phyloP scores from a whole-genome alignment of 92 coral and sea anemone genomes.

The Epizoanthus ramosus region DNA sequence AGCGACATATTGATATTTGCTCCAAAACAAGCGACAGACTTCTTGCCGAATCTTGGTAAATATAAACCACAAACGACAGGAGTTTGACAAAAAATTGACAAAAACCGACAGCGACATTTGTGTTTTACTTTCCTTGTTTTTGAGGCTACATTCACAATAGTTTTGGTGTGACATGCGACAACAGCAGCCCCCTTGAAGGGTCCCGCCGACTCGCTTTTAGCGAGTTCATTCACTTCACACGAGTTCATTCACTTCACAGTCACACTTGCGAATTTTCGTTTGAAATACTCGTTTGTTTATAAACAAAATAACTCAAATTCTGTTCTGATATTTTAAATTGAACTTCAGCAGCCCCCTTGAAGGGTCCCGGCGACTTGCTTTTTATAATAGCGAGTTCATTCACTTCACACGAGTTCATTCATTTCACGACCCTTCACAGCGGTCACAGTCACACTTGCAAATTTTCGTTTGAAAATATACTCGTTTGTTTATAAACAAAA shows the following conservation, averaged over 20 bases:
- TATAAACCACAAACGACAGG: no score
- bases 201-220: neutral
- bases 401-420: conserved; percentile 3
- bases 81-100: neutral
- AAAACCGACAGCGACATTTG: no score
- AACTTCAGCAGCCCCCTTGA: conserved; percentile 20
- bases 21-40: no score
- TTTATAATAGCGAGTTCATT: conserved; percentile 2
- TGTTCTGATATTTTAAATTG: no score
- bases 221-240: conserved; percentile 6
- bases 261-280: conserved; percentile 11
- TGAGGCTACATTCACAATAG: conserved; percentile 6
- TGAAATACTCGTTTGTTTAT: no score
- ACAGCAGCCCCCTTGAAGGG: conserved; percentile 17
- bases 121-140: no score
- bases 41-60: no score
- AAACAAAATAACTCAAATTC: no score
- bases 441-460: conserved; percentile 11
- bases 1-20: neutral
- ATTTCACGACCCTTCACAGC: no score
- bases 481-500: neutral
- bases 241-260: conserved; percentile 1
- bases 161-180: conserved; percentile 17
- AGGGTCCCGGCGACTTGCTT: neutral
- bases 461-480: neutral